Base-by-base conservation (phyloP, 2,113 vertebrate species). In the Pao palembangensis region DNA sequence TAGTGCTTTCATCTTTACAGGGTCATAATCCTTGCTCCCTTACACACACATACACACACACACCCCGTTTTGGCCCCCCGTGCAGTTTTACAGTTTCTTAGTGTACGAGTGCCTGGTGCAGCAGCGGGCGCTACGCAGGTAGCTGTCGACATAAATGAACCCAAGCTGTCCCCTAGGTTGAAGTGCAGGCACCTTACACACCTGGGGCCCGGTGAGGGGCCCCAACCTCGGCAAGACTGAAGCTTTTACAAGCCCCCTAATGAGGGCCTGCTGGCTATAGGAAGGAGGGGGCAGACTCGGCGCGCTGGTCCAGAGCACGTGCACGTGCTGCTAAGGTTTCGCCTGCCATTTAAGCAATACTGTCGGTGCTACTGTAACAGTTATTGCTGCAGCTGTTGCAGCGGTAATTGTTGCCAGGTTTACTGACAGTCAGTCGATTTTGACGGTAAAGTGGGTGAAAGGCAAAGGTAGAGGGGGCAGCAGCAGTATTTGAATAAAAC, bases 1-100 rank as follows among this genome's bases (percentile, higher is more conserved):
- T 51, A 74, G 53, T 70, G 68, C 88, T 92, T 92, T 92, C 87
- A 92, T 92, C 85, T 92, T 91, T 91, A 91, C 78, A 83, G 87
- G 90, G 89, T 90, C 88, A 78, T 91, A 90, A 91, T 92, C 85
- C 84, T 64, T 79, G 75, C 74, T 80, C 85, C 75, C 81, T 71
- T 65, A 43, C 58, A 58, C 58, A 69, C 69, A 69, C 67, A 51
- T 54, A 41, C 59, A 48, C 83, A 64, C 81, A 80, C 76, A 71
- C 44, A 16, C 44, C 55, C 64, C 71, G 61, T 51, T 48, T 58
- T 46, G 71, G 16, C 38, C 64, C 70, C 81, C 69, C 47, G 50
- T 64, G 65, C 80, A 54, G 70, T 79, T 85, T 80, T 78, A 85
- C 58, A 75, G 65, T 80, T 73, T 73, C 72, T 73, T 48, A 74